A percentile compares a stretch with the other conserved stretches of the same genome.
These are phyloP conservation scores for Synergus japonicus DNA, from an alignment of 2,888 invertebrate genomes.

Conservation along the genomic window DNA sequence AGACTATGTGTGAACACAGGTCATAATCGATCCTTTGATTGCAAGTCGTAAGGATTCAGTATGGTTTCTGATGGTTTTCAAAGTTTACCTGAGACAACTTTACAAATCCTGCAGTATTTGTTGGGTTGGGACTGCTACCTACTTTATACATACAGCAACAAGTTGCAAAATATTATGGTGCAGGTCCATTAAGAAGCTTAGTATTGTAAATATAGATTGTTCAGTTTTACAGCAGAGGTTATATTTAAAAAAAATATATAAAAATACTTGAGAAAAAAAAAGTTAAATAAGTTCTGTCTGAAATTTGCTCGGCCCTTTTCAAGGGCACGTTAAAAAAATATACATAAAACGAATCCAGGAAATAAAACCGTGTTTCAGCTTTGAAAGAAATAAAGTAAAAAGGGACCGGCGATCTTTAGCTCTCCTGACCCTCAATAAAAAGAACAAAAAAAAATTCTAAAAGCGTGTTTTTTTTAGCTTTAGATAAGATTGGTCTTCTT, in stretches of 20 bases:
- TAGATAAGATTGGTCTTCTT: not conserved
- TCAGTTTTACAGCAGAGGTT: not conserved
- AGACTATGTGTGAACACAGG: constrained; percentile 1
- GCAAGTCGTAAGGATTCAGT: not conserved
- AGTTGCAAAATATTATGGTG: not conserved
- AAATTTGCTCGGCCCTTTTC: not conserved
- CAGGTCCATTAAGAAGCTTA: not conserved
- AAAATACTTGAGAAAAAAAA: not conserved
- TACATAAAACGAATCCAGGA: not conserved
- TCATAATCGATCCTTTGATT: constrained; percentile 25
- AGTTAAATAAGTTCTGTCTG: too few relatives aligned
- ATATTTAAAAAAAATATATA: not conserved
- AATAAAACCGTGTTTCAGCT: not conserved
- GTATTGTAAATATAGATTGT: constrained; percentile 6
- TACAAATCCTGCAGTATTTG: not conserved
- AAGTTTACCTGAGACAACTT: not conserved
- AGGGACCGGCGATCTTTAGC: not conserved
- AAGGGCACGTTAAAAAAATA: not conserved
- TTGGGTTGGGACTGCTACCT: not conserved
- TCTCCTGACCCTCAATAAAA: not conserved
- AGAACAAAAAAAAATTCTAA: not conserved
- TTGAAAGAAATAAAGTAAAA: not conserved
- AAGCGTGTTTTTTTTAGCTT: not conserved
- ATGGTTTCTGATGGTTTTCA: not conserved
- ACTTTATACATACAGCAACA: not conserved